phyloP scores from a whole-genome alignment of 2,113 vertebrate species.

The Echinops telfairi region DNA sequence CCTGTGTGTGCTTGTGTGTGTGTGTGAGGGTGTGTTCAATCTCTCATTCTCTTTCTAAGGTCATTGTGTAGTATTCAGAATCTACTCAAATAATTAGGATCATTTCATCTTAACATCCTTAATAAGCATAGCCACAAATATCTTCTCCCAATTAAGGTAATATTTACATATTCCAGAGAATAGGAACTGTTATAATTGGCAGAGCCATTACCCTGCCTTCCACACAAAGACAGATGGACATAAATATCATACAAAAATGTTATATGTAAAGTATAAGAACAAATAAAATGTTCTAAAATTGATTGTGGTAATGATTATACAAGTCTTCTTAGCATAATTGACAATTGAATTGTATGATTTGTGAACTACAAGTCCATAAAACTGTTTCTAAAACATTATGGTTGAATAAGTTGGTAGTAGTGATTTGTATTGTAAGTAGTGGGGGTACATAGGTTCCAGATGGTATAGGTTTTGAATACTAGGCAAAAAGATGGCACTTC shows the following conservation, averaged over 20 bases:
- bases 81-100: not conserved
- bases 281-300: no score
- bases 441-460: not conserved
- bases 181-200: not conserved
- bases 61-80: no score
- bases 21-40: no score
- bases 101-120: not conserved
- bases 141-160: not conserved
- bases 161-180: not conserved
- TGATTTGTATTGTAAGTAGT: not conserved
- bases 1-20: no score
- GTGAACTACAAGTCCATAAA: no score
- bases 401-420: not conserved
- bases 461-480: not conserved
- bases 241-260: no score
- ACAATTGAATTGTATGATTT: no score
- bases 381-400: no score
- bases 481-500: not conserved
- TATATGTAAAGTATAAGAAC: no score
- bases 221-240: not conserved
- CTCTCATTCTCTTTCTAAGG: no score
- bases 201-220: not conserved
- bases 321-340: no score
- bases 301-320: no score
- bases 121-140: not conserved